Evolutionary conservation across 2,888 invertebrate species (phyloP).

Genomic region (Drosophila dives): DNA sequence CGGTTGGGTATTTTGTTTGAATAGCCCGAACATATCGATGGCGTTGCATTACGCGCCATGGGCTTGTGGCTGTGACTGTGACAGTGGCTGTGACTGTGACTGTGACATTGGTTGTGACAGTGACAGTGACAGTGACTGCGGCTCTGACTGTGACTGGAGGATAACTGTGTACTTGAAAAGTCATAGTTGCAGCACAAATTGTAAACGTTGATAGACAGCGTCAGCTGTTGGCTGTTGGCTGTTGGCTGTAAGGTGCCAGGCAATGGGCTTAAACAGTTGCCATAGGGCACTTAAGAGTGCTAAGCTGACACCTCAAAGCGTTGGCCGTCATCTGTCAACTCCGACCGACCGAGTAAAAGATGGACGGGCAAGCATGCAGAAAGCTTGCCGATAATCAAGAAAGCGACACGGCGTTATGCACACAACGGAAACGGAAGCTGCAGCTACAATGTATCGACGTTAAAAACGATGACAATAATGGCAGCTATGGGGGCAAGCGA

Average conservation of each 20-base stretch:
- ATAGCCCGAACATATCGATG: slow-evolving; percentile 50
- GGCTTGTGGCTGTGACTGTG: not conserved
- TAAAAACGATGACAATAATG: slow-evolving; percentile 9
- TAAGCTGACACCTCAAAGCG: slow-evolving; percentile 7
- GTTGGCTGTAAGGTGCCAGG: slow-evolving; percentile 47
- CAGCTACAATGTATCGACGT: slow-evolving; percentile 18
- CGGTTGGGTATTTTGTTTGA: slow-evolving; percentile 40
- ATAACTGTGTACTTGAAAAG: slow-evolving; percentile 8
- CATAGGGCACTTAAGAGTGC: slow-evolving; percentile 13
- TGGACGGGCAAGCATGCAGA: slow-evolving; percentile 20
- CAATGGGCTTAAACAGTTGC: not conserved
- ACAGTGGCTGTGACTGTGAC: not conserved
- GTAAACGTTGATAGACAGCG: slow-evolving; percentile 17
- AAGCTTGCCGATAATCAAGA: slow-evolving; percentile 56
- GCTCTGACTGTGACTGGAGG: not conserved
- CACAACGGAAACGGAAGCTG: slow-evolving; percentile 51
- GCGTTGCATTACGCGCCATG: slow-evolving; percentile 15
- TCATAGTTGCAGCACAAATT: slow-evolving; percentile 22
- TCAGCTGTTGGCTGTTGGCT: slow-evolving; percentile 37
- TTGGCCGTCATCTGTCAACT: slow-evolving; percentile 19
- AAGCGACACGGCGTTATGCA: slow-evolving; percentile 46
- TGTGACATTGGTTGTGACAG: not conserved
- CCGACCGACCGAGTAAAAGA: slow-evolving; percentile 1
- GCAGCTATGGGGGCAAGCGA: slow-evolving; percentile 36
- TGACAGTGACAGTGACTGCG: not conserved